Evolutionary conservation across 2,888 invertebrate species (phyloP), one percentile per base, ranked within the genome.

Genomic region (Diaperis boleti): DNA sequence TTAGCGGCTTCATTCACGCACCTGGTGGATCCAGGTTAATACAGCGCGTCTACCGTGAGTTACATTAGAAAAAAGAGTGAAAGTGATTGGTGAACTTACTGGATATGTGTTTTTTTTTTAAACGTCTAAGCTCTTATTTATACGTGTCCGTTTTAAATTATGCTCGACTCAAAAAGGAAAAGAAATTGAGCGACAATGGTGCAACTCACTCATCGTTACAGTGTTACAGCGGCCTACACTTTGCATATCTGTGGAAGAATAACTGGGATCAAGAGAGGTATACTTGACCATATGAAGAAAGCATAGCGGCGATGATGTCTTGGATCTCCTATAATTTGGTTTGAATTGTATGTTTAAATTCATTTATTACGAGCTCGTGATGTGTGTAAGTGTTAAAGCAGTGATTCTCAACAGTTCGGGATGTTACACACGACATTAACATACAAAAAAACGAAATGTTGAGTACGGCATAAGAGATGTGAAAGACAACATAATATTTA

Each of bases 1-100:
- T 79, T 80, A 79, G 76, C 72, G 76, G 69, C 66, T 69, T 69
- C 69, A 65, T 68, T 61, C 64, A 64, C 67, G 65, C 71, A 73
- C 71, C 73, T 73, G 73, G 70, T 59, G 26, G 15, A 49, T 49
- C 49, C 54, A 45, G 57, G 45, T 55, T 52, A 26, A 10, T 54
- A 39, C 42, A 61, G 61, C 33, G 39, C 61, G 61, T 14, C 45
- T 22, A 61, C 61, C 8, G 20, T 18, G 7, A 37, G 61, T 37
- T 17, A 33, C 7, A 8, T 10, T 14, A 39, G 13, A 10, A 1
- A 18, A 20, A 45, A 14, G 1, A 33, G 11, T n/a, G 11, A n/a
- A 10, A 3, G 3, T 6, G 14, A n/a, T 2, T 4, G 7, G 1
- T 8, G 7, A 8, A 11, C 18, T 11, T 22, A 26, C 20, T 20